Evolutionary conservation across 2,113 vertebrate species (phyloP), one percentile per base, ranked within the genome.

Genomic region (Antechinus flavipes): DNA sequence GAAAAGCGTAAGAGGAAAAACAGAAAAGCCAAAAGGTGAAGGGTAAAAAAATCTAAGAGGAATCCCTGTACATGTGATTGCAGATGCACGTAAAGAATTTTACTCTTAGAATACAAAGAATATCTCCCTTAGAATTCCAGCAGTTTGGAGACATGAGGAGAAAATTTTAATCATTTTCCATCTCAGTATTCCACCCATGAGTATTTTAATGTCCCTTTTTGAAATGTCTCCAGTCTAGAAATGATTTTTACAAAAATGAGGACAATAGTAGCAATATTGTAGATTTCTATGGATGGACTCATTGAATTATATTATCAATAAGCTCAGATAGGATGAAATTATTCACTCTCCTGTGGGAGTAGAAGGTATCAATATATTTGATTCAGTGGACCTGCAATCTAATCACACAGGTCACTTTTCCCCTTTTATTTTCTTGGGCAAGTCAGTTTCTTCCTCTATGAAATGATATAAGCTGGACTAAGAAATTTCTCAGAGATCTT

Each of bases 1-100:
- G 0, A 1, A 6, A 3, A 2, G 46, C 42, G 0, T 52, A 12
- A 58, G 54, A 10, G 2, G 1, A 23, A 1, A 12, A 14, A 12
- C 24, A 1, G 5, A 5, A 55, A 46, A 30, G 47, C 6, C 19
- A 26, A 46, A 8, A 55, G 11, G 11, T 8, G 42, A 54, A 3
- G 42, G 1, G 49, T 8, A 93, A 4, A 54, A 26, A 1, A 52
- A 50, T 14, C 42, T 23, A 42, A 42, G 30, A 76, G 30, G 14
- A 16, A 19, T 68, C 12, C n/a, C 12, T 68, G 61, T 68, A 30
- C 2, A 7, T 14, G 30, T 3, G 11, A 35, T 61, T 30, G 27
- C 10, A 68, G 30, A 68, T 68, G 58, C 30, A 1, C 11, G 14
- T 68, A 35, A 76, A 76, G 35, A 68, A 68, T 54, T 61, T 14